These are phyloP conservation scores for Alcedo atthis DNA, from an alignment of 2,797 vertebrate species.

Conservation along the genomic window DNA sequence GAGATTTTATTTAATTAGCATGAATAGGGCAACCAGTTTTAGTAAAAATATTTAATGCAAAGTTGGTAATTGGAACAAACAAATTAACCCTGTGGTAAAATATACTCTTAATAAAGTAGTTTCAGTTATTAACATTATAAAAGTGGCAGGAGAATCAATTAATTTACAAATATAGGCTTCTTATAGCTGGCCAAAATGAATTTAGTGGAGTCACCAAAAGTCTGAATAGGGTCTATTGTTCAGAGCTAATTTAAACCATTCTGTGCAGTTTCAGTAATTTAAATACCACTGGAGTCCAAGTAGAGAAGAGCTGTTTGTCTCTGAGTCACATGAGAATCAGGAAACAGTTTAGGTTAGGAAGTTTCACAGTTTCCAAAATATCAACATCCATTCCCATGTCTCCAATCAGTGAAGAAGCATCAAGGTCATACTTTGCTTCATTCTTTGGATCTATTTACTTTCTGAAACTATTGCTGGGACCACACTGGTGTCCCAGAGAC, in stretches of 20 bases:
- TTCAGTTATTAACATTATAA: not conserved
- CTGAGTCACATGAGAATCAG: not conserved
- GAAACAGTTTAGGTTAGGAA: slow-evolving; percentile 8
- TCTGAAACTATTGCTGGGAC: not conserved
- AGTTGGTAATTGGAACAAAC: not conserved
- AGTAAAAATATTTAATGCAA: not conserved
- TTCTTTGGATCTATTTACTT: not conserved
- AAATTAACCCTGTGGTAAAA: not conserved
- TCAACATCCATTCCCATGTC: not conserved
- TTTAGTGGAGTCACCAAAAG: slow-evolving; percentile 34
- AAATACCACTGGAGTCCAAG: not conserved
- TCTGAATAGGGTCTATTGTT: slow-evolving; percentile 50
- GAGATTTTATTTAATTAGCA: not conserved
- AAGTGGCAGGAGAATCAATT: not conserved
- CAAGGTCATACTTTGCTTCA: not conserved
- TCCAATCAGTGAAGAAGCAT: not conserved
- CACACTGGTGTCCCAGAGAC: not conserved
- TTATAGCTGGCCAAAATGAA: not conserved
- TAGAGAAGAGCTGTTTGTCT: slow-evolving; percentile 5
- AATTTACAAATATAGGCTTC: not conserved
- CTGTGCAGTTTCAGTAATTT: slow-evolving; percentile 16
- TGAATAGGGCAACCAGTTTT: not conserved
- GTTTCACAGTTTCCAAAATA: slow-evolving; percentile 21
- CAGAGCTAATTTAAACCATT: slow-evolving; percentile 58
- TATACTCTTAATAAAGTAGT: not conserved